Conservation (phyloP, 2,113 vertebrate species). For the Sphaerodactylus townsendi region DNA sequence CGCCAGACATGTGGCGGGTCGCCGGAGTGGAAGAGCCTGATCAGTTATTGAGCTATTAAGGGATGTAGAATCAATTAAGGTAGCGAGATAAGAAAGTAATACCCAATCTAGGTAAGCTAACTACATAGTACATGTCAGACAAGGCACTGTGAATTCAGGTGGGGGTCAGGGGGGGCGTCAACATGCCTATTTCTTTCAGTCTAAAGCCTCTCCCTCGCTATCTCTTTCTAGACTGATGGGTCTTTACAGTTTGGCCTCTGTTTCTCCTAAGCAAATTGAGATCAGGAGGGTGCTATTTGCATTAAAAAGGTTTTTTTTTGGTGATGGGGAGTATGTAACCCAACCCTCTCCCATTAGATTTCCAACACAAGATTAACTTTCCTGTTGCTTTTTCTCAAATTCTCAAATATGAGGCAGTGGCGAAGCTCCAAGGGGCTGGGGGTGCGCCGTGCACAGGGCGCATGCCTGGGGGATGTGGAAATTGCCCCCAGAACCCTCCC, state of each 20-base stretch:
- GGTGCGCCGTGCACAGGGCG: too few species aligned
- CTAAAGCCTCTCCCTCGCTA: background rate
- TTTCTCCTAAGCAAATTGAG: background rate
- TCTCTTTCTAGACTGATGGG: too few species aligned
- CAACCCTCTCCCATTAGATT: background rate
- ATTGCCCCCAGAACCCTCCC: too few species aligned
- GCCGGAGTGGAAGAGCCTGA: conserved; percentile 71
- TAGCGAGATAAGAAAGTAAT: conserved; percentile 74
- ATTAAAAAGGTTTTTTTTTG: background rate
- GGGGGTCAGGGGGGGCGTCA: background rate
- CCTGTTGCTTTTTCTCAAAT: background rate
- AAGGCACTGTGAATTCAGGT: conserved; percentile 62
- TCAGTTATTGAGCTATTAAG: conserved; percentile 77
- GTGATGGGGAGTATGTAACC: background rate
- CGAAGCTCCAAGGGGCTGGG: too few species aligned
- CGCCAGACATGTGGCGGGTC: conserved; percentile 71
- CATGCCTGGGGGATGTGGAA: too few species aligned
- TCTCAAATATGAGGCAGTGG: too few species aligned
- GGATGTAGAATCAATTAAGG: conserved; percentile 76
- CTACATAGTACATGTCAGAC: conserved; percentile 64
- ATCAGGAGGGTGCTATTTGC: background rate
- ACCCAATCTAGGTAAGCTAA: conserved; percentile 64
- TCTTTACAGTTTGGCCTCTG: background rate
- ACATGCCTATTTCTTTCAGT: background rate
- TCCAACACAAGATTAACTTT: background rate